A percentile compares a stretch with the other conserved stretches of the same genome.
phyloP scores from a whole-genome alignment of 1,140 invertebrate genomes.

The Drosophila asahinai region DNA sequence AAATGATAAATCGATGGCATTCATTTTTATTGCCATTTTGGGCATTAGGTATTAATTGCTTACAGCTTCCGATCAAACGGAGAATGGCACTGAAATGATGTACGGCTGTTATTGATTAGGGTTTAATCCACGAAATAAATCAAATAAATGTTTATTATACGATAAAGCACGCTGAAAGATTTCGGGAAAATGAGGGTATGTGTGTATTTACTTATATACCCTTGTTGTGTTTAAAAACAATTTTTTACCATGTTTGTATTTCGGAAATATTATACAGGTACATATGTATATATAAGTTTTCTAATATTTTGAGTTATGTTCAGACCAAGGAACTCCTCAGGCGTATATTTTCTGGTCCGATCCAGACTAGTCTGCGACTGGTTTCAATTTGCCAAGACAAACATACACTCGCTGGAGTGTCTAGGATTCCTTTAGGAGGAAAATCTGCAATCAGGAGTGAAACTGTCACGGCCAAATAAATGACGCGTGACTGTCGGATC shows the following conservation, averaged over 20 bases:
- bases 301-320: not conserved
- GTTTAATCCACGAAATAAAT: conserved; percentile 35
- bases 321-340: not conserved
- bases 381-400: conserved; percentile 17
- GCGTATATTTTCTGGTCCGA: not conserved
- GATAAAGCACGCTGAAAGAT: not conserved
- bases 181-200: not conserved
- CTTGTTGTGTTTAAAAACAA: not conserved
- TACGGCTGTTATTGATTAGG: conserved; percentile 40
- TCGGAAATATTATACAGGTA: not conserved
- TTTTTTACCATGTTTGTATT: too few relatives aligned
- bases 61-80: conserved; percentile 18
- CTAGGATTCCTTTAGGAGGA: conserved; percentile 3
- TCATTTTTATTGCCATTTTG: conserved; percentile 66
- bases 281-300: too few relatives aligned
- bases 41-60: conserved; percentile 73
- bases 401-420: not conserved
- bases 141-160: conserved; percentile 10
- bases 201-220: not conserved
- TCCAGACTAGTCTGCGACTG: not conserved
- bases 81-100: conserved; percentile 17
- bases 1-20: conserved; percentile 71
- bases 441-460: conserved; percentile 26
- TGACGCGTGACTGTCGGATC: conserved; percentile 59
- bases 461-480: conserved; percentile 61